Conservation (phyloP, 2,797 vertebrate genomes). For the Cirrhinus molitorella region DNA sequence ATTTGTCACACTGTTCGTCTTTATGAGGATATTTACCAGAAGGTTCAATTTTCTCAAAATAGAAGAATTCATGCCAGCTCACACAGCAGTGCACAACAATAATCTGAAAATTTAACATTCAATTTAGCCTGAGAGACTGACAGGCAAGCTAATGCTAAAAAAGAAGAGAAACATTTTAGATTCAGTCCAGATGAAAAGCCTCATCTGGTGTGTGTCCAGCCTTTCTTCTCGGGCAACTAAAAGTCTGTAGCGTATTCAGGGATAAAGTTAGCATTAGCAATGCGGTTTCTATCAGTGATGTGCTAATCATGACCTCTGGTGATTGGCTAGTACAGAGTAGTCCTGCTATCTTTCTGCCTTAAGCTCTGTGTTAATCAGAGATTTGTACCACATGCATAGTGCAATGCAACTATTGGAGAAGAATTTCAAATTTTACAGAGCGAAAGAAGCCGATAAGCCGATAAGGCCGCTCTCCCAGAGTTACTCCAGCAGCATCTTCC, state of each 20-base stretch:
- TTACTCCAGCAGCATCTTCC: not conserved
- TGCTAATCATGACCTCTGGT: conserved; percentile 34
- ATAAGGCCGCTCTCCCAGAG: not conserved
- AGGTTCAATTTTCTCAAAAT: not conserved
- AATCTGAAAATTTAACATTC: no score
- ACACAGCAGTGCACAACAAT: not conserved
- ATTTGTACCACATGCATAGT: not conserved
- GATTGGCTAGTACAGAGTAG: not conserved
- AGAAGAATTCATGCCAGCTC: not conserved
- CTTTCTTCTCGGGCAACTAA: conserved; percentile 3
- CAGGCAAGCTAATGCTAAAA: not conserved
- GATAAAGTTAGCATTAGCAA: conserved; percentile 10
- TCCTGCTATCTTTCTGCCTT: not conserved
- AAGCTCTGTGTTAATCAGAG: conserved; percentile 1
- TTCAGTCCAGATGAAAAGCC: not conserved
- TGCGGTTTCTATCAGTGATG: not conserved
- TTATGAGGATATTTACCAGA: not conserved
- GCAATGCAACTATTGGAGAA: conserved; percentile 16
- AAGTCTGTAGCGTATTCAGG: not conserved
- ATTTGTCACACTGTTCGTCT: not conserved
- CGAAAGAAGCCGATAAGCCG: not conserved
- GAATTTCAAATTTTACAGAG: not conserved
- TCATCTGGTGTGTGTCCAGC: not conserved
- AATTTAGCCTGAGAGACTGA: no score
- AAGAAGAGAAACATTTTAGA: not conserved